These are phyloP conservation scores for Drosophila anomalipes DNA, from an alignment of 2,888 invertebrate genomes.

Conservation along the genomic window DNA sequence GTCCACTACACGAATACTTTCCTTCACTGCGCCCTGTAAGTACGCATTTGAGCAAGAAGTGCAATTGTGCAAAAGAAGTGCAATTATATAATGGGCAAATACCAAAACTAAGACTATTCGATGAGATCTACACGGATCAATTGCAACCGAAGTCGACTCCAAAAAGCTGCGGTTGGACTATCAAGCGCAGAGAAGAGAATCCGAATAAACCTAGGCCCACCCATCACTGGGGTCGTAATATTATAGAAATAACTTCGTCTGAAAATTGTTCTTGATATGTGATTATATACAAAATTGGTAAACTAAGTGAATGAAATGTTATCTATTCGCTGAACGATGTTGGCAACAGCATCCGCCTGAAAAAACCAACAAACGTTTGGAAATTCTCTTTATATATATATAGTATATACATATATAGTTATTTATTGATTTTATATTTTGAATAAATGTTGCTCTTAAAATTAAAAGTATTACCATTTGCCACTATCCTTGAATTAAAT, in stretches of 20 bases:
- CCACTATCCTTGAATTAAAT: not conserved
- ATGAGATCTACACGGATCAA: not conserved
- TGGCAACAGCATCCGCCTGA: no score
- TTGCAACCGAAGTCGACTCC: not conserved
- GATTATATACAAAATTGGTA: no score
- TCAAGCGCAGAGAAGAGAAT: not conserved
- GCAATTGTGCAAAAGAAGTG: accelerated
- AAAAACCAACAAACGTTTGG: not conserved
- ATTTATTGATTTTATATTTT: not conserved
- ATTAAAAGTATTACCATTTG: not conserved
- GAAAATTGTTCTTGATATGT: not conserved
- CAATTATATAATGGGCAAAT: not conserved
- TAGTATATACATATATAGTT: no score
- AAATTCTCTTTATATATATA: not conserved
- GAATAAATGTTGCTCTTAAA: not conserved
- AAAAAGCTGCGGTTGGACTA: not conserved
- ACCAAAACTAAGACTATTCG: slow-evolving; percentile 34
- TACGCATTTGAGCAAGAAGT: not conserved
- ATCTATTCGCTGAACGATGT: no score
- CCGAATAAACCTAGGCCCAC: not conserved
- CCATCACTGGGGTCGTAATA: slow-evolving; percentile 47
- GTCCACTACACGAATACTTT: not conserved
- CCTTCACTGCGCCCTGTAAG: not conserved
- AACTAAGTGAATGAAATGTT: no score
- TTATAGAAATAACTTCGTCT: slow-evolving; percentile 13